A percentile compares a stretch with the other conserved stretches of the same genome.
Evolutionary conservation across 2,888 invertebrate species (phyloP).

Genomic region (Himalopsyche tibetana): DNA sequence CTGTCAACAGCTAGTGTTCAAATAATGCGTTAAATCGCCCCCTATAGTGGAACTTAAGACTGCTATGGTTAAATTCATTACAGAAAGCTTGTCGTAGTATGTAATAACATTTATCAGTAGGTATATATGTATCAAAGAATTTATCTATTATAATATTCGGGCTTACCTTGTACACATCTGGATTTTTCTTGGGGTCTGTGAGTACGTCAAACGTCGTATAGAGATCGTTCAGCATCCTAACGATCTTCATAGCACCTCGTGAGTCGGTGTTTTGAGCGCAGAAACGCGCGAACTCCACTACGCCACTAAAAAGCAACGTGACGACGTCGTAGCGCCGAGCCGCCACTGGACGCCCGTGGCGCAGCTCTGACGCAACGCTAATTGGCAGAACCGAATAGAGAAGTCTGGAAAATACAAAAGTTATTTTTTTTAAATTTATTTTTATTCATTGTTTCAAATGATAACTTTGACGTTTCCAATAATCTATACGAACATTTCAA

Average conservation of each 20-base stretch:
- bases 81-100: too few species aligned
- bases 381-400: slow-evolving; percentile 96
- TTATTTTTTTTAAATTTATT: neutral
- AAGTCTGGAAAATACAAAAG: slow-evolving; percentile 78
- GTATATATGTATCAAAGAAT: too few species aligned
- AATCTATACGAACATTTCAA: too few species aligned
- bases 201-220: slow-evolving; percentile 96
- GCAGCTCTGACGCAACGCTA: slow-evolving; percentile 95
- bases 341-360: slow-evolving; percentile 93
- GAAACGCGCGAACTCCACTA: slow-evolving; percentile 93
- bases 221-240: slow-evolving; percentile 93
- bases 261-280: slow-evolving; percentile 94
- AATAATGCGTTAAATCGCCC: too few species aligned
- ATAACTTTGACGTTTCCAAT: too few species aligned
- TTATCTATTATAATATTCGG: neutral
- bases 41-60: too few species aligned
- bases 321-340: slow-evolving; percentile 92
- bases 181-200: slow-evolving; percentile 93
- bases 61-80: too few species aligned
- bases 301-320: slow-evolving; percentile 95
- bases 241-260: slow-evolving; percentile 96
- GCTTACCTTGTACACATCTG: slow-evolving; percentile 94
- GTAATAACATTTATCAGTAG: too few species aligned
- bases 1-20: too few species aligned
- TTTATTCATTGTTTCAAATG: too few species aligned